Evolutionary conservation across 92 coral and sea anemone genomes (phyloP).

Genomic region (Blastomussa wellsi): DNA sequence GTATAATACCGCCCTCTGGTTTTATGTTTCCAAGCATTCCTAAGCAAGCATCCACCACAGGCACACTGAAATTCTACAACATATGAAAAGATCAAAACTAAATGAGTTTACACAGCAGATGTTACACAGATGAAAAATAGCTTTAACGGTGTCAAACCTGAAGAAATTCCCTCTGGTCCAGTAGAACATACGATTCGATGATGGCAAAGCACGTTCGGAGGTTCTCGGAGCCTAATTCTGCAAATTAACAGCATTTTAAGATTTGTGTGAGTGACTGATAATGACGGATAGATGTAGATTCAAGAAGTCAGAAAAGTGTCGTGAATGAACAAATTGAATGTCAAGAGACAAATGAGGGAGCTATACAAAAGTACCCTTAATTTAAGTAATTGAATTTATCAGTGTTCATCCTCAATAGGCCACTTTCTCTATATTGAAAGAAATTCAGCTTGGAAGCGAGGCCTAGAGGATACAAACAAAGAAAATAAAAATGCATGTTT

Average conservation of each 20-base stretch:
- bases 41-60: constrained; percentile 70
- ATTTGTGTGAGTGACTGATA: background rate
- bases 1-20: constrained; percentile 86
- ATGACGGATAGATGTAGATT: background rate
- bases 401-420: too few species aligned
- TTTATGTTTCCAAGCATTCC: constrained; percentile 82
- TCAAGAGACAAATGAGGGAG: too few species aligned
- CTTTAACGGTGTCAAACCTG: constrained; percentile 52
- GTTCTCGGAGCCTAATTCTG: constrained; percentile 90
- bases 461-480: too few species aligned
- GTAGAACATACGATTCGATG: constrained; percentile 83
- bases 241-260: background rate
- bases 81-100: background rate
- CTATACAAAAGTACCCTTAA: background rate
- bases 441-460: too few species aligned
- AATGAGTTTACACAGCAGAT: background rate
- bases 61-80: constrained; percentile 70
- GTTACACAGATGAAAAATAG: background rate
- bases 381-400: too few species aligned
- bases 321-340: too few species aligned
- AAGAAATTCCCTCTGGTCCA: constrained; percentile 77
- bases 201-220: constrained; percentile 88
- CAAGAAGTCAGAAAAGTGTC: background rate
- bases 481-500: too few species aligned
- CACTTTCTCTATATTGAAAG: too few species aligned